phyloP scores from a whole-genome alignment of 1,140 invertebrate genomes.

The Tetragnatha versicolor region DNA sequence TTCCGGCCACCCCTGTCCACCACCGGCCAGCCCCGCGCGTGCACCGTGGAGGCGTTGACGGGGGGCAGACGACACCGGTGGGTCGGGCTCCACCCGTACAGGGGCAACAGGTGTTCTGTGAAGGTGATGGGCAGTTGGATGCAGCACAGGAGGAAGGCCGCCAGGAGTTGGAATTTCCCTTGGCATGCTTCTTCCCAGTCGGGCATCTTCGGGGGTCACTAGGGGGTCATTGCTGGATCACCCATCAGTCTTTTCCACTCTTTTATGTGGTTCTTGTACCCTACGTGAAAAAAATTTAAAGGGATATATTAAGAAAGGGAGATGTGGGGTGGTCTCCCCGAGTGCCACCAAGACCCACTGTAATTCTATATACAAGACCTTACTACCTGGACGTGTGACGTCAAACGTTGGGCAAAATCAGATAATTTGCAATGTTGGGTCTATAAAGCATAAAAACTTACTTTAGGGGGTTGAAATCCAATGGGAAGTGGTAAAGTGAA shows the following conservation, averaged over 20 bases:
- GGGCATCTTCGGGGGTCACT: background rate
- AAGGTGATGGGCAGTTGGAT: slow-evolving; percentile 67
- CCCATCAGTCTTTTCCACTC: background rate
- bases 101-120: slow-evolving; percentile 63
- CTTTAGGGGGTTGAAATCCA: too few species aligned
- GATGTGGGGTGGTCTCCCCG: too few species aligned
- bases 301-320: too few species aligned
- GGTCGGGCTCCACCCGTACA: slow-evolving; percentile 66
- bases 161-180: slow-evolving; percentile 66
- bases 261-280: too few species aligned
- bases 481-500: too few species aligned
- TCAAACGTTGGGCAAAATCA: too few species aligned
- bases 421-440: too few species aligned
- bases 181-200: slow-evolving; percentile 70
- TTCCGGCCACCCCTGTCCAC: slow-evolving; percentile 15
- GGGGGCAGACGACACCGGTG: slow-evolving; percentile 62
- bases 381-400: too few species aligned
- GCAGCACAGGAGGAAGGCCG: slow-evolving; percentile 65
- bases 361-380: too few species aligned
- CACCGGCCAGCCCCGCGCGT: slow-evolving; percentile 51
- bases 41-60: background rate
- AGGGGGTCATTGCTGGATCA: background rate
- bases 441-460: too few species aligned
- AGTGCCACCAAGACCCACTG: too few species aligned
- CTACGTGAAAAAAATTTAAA: too few species aligned